Base-by-base conservation (phyloP, 2,888 invertebrate species). In the Amblyteles armatorius region DNA sequence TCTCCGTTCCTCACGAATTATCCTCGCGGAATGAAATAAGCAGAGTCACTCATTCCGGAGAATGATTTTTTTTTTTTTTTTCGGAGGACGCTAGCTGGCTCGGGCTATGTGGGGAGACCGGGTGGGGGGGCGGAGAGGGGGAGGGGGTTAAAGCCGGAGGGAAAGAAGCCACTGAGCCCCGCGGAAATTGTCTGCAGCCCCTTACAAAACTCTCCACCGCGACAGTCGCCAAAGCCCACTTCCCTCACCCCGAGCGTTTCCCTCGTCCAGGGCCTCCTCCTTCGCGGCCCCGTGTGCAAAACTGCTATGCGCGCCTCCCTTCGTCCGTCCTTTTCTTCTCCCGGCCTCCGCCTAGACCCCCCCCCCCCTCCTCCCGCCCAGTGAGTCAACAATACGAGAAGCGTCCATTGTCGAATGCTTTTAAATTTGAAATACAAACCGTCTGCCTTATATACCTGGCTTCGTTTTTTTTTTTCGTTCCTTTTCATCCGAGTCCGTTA, bases 341-440 rank as follows among this genome's bases (percentile, higher is more conserved):
- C 79, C 36, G 50, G 60, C 26, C 71, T 72, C 67, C 36, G 79
- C 55, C 50, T 11, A 78, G 86, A 83, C 72, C 63, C 22, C 55
- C 52, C 60, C 76, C 74, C 65, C 50, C 19, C 67, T 57, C 60
- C 88, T 83, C 67, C 63, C 60, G 88, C 84, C 89, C 87, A 90
- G 88, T 86, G 89, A 91, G 91, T 92, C 92, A 91, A 93, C 93
- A 93, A 92, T 93, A 91, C 90, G 71, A 89, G 91, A 92, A 92
- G 89, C 91, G 88, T 88, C 91, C 90, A 93, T 93, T 93, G 93
- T 92, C 92, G 91, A 92, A 93, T 93, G 93, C 93, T 93, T 93
- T 93, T 93, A 93, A 93, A 92, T 93, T 93, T 92, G 90, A 92
- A 93, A 93, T 91, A 92, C 92, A 93, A 92, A 93, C 92, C 90